Base-by-base conservation (phyloP, 1,140 invertebrate species). In the Apis cerana region DNA sequence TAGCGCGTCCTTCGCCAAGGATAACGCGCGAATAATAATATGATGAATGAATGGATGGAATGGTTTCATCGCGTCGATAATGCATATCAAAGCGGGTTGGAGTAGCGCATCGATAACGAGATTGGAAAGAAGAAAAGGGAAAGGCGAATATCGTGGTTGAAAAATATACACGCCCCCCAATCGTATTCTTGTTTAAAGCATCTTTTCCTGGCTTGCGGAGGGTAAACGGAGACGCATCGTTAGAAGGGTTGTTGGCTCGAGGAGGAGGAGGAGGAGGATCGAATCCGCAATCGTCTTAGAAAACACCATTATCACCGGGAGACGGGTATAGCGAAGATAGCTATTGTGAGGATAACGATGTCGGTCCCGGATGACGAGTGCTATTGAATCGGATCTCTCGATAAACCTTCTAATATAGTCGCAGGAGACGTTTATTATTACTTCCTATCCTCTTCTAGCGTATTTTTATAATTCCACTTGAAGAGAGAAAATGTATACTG, bases 261-360 rank as follows among this genome's bases (percentile, higher is more conserved):
- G 12, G 54, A 72, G 56, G 71, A 71, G 52, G 33, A 33, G 33
- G 33, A 33, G 33, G 33, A 33, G 33, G 33, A 82, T 82, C 52
- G 21, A 70, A 68, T 69, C 72, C 76, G 70, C 76, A 77, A 86
- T 80, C 85, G 78, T 84, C 75, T 86, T 86, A 84, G 85, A 84
- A 87, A 86, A 86, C 83, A 86, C 81, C 86, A 87, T 87, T 87
- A 86, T 87, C 81, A 68, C 33, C 58, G 80, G 59, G 50, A 62
- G 27, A 50, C 43, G 80, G 52, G 48, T n/a, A 59, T 74, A 70
- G 74, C 76, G 71, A 83, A 85, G 86, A 85, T 85, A 82, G 79
- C 78, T 67, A 88, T 88, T 88, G 86, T 85, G 61, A 77, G 27
- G 83, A 88, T 88, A 88, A 87, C 86, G 82, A 87, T 87, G 85